Base-by-base conservation (phyloP, 2,888 invertebrate genomes). In the Neoitamus cyanurus region DNA sequence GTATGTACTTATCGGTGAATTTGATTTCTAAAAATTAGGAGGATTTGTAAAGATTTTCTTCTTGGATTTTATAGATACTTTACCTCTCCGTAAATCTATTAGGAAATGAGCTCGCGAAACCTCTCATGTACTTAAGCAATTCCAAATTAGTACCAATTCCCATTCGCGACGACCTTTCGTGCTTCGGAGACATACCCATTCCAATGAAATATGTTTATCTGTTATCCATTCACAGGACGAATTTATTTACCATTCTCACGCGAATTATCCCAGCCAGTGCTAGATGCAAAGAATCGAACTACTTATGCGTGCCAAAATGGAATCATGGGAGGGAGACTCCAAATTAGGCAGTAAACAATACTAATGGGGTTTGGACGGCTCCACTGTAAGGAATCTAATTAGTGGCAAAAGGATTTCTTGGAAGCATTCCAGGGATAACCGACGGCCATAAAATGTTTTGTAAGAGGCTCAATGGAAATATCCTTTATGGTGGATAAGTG, bases 231-330 rank as follows among this genome's bases (percentile, higher is more conserved):
- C 25, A 2, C 58, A 58, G 58, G 58, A 25, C 58, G 7, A 58
- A 58, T 58, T 58, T 58, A 58, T 58, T 25, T 9, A 5, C 25
- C 25, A 25, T 15, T 58, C 20, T 58, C 73, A 73, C 73, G 73
- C 73, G 36, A 73, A 36, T 73, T 36, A 73, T 31, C 73, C 73
- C 58, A 73, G 15, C 20, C 34, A 48, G 20, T 48, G n/a, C 15
- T 68, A 9, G 37, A 73, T 73, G 37, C 73, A 36, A 73, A 15
- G 36, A 73, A 73, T 73, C 73, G 73, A 73, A 73, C 73, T 73
- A 25, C 15, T 73, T 73, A 73, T 73, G 73, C 73, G 73, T 73
- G 73, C 73, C 73, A 73, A 36, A 20, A 34, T 15, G 34, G 73
- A 36, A 73, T 73, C 34, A 36, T 34, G 20, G 73, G 20, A n/a